A percentile compares a stretch with the other conserved stretches of the same genome.
Conservation (phyloP, 2,797 vertebrate species). For the Cichlasoma orientale region DNA sequence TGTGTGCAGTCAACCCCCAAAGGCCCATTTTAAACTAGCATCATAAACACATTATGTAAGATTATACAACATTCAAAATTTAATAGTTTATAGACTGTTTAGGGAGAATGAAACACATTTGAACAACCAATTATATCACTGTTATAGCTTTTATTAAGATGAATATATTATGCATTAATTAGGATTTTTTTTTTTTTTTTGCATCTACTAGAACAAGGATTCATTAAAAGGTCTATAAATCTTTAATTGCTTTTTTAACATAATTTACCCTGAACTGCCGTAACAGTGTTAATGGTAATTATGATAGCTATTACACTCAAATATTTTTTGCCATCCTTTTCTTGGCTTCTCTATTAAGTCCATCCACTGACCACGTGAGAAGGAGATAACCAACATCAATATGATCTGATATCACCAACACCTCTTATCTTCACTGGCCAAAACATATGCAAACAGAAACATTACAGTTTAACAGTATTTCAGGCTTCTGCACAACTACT, state of each 20-base stretch:
- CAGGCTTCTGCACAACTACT: not conserved
- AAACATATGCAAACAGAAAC: not conserved
- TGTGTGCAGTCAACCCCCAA: not conserved
- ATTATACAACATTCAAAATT: not conserved
- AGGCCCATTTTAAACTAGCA: not conserved
- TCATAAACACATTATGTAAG: too few relatives aligned
- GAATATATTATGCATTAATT: not conserved
- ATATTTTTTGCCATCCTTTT: not conserved
- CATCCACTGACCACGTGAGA: not conserved
- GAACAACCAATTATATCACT: not conserved
- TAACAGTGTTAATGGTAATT: too few relatives aligned
- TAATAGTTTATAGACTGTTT: not conserved
- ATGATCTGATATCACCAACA: not conserved
- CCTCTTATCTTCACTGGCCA: not conserved
- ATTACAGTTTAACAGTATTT: not conserved
- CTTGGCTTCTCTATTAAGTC: not conserved
- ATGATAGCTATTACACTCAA: not conserved
- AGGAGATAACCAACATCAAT: not conserved
- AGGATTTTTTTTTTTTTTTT: not conserved
- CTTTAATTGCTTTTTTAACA: not conserved
- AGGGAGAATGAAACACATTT: not conserved
- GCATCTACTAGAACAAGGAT: not conserved
- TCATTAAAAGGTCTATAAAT: not conserved
- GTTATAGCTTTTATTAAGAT: not conserved
- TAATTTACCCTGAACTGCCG: not conserved